Evolutionary conservation across 2,797 vertebrate species (phyloP).

Genomic region (Anniella stebbinsi): DNA sequence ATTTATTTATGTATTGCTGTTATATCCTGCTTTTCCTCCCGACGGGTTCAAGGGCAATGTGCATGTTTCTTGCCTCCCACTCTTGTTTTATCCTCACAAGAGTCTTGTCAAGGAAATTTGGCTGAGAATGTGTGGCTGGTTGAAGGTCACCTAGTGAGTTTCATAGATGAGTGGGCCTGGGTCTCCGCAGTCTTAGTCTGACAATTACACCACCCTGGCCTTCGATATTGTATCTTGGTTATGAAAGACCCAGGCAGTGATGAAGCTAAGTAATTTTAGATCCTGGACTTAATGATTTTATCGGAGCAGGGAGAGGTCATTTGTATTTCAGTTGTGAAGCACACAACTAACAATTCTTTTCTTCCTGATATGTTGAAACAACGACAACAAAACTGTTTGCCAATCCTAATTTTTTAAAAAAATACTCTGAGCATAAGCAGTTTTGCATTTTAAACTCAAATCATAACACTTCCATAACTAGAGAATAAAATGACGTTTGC

Average conservation of each 20-base stretch:
- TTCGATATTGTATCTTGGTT: background rate
- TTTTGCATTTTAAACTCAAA: no score
- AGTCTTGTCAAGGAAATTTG: background rate
- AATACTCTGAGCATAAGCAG: no score
- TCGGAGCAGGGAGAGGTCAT: no score
- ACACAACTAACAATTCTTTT: no score
- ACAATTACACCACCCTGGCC: background rate
- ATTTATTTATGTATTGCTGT: background rate
- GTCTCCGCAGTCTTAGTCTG: background rate
- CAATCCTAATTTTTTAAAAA: no score
- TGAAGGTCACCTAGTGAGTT: background rate
- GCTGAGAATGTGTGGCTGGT: background rate
- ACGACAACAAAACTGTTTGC: no score
- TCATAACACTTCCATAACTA: no score
- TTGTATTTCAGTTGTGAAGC: no score
- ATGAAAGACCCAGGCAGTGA: background rate
- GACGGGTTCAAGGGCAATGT: background rate
- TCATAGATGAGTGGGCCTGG: background rate
- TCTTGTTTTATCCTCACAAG: background rate
- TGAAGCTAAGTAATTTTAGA: no score
- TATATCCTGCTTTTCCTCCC: background rate
- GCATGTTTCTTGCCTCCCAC: background rate
- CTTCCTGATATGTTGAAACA: no score
- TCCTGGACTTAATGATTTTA: no score
- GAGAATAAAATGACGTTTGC: no score